A percentile compares a stretch with the other conserved stretches of the same genome.
Conservation (phyloP, 2,113 vertebrate species). For the Eolophus roseicapilla region DNA sequence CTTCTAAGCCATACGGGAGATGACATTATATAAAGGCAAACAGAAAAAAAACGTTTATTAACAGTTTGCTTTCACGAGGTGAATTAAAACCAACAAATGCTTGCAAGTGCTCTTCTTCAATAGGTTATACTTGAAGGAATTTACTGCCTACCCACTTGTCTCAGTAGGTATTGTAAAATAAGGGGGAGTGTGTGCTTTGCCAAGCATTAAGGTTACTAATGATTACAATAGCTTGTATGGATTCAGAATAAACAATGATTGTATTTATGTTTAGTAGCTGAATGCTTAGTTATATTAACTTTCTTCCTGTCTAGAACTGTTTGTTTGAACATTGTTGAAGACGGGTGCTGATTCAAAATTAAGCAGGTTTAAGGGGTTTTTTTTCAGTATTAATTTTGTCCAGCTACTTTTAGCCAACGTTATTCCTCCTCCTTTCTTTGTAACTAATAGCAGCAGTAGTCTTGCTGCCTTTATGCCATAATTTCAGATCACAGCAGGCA, state of each 20-base stretch:
- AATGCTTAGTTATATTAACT: not conserved
- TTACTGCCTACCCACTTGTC: not conserved
- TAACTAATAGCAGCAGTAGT: not conserved
- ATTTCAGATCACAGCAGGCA: not conserved
- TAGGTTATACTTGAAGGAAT: not conserved
- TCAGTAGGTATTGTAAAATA: not conserved
- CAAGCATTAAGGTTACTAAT: not conserved
- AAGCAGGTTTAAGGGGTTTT: not conserved
- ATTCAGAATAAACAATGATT: not conserved
- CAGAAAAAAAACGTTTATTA: not conserved
- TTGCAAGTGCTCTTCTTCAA: not conserved
- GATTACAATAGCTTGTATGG: not conserved
- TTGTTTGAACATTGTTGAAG: not conserved
- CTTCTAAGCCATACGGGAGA: not conserved
- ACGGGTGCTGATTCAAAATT: not conserved
- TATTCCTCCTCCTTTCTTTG: not conserved
- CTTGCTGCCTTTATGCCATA: not conserved
- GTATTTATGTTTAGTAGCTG: not conserved
- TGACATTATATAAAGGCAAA: not conserved
- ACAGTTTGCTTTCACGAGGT: not conserved
- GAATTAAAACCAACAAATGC: not conserved
- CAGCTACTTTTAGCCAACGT: not conserved
- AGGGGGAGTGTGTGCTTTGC: not conserved
- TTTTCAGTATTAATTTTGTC: not conserved
- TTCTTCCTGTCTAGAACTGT: not conserved